These are phyloP conservation scores for Platygyra sinensis DNA, from an alignment of 64 coral and sea anemone species.

Conservation along the genomic window DNA sequence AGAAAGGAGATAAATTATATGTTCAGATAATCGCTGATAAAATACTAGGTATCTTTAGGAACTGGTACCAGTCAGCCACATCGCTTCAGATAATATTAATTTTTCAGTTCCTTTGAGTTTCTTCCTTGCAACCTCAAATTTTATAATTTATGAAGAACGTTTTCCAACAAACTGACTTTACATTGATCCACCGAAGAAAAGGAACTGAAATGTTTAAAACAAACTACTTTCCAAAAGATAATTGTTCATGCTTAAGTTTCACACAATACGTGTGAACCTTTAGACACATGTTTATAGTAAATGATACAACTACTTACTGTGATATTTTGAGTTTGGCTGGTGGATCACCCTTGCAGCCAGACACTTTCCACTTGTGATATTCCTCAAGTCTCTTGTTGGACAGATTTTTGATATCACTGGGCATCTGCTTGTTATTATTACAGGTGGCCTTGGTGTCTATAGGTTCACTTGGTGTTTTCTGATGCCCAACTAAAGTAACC, in stretches of 20 bases:
- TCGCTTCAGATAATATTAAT: no score
- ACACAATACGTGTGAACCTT: background rate
- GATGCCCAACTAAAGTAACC: background rate
- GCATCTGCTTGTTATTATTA: constrained; percentile 25
- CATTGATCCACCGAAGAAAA: no score
- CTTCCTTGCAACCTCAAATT: no score
- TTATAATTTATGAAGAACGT: no score
- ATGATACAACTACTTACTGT: constrained; percentile 60
- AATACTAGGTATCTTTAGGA: no score
- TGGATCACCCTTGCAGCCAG: constrained; percentile 76
- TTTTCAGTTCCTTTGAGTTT: no score
- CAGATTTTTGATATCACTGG: background rate
- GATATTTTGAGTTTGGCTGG: constrained; percentile 92
- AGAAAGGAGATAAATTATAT: no score
- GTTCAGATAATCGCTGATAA: no score
- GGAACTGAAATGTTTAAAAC: no score
- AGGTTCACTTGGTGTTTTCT: background rate
- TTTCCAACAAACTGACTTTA: no score
- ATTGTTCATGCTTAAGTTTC: background rate
- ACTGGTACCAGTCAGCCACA: no score
- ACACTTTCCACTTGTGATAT: constrained; percentile 89
- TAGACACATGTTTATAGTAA: background rate
- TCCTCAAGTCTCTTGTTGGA: constrained; percentile 60
- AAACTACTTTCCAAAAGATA: no score
- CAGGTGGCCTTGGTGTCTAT: constrained; percentile 19